These are phyloP conservation scores for Mercenaria mercenaria DNA, from an alignment of 1,140 invertebrate species.

Conservation along the genomic window DNA sequence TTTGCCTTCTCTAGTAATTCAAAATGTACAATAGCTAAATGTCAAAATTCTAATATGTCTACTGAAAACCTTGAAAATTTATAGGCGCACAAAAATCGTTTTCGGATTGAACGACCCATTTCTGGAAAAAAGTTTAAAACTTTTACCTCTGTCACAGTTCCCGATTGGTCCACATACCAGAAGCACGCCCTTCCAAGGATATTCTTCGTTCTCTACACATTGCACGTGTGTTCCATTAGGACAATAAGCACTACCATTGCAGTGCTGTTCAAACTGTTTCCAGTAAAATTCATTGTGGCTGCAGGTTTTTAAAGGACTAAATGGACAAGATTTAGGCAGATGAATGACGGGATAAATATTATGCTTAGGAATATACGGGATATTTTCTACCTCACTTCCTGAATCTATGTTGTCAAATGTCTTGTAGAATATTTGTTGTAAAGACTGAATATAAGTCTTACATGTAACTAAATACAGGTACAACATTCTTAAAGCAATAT, in stretches of 20 bases:
- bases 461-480: too few species aligned
- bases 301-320: not conserved
- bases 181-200: not conserved
- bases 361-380: not conserved
- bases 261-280: not conserved
- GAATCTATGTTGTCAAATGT: not conserved
- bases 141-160: not conserved
- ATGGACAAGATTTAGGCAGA: not conserved
- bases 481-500: too few species aligned
- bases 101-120: too few species aligned
- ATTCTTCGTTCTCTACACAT: not conserved
- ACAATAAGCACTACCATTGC: not conserved
- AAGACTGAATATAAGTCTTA: not conserved
- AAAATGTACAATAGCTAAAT: too few species aligned
- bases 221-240: not conserved
- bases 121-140: too few species aligned
- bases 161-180: not conserved
- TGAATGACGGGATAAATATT: not conserved
- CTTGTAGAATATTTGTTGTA: not conserved
- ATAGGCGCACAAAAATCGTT: too few species aligned
- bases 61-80: too few species aligned
- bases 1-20: too few species aligned
- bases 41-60: too few species aligned
- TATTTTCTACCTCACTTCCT: not conserved
- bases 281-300: not conserved